Conservation (phyloP, 2,113 vertebrate genomes). For the Physeter macrocephalus region DNA sequence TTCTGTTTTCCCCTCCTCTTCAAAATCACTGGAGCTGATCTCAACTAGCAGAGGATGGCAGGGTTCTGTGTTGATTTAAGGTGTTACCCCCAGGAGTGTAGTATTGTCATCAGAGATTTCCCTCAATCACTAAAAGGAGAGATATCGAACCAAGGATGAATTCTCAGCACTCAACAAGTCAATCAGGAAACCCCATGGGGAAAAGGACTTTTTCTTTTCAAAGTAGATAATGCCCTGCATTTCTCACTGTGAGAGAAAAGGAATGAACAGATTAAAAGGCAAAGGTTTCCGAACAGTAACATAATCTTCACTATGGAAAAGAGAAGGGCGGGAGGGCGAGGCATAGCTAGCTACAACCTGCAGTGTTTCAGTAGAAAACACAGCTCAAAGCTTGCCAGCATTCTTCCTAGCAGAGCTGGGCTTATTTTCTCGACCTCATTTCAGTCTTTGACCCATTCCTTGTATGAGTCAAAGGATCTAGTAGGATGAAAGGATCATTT, state of each 20-base stretch:
- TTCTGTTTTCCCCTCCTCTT: constrained; percentile 6
- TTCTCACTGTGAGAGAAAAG: neutral
- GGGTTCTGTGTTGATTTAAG: neutral
- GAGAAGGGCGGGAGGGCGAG: accelerated
- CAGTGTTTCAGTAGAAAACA: neutral
- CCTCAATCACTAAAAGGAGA: constrained; percentile 27
- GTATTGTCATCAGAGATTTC: constrained; percentile 31
- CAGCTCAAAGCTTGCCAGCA: neutral
- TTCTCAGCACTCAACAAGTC: constrained; percentile 37
- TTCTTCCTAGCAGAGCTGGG: neutral
- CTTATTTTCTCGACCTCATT: neutral
- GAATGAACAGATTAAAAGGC: neutral
- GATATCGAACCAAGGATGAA: neutral
- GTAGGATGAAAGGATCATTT: neutral
- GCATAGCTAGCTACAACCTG: accelerated
- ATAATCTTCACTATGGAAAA: neutral
- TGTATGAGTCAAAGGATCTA: neutral
- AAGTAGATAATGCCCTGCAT: constrained; percentile 16
- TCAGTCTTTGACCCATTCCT: neutral
- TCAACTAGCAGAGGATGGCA: neutral
- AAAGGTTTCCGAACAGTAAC: neutral
- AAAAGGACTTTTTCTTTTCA: neutral
- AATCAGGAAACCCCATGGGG: constrained; percentile 21
- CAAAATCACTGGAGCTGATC: constrained; percentile 59
- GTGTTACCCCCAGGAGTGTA: neutral